A percentile compares a stretch with the other conserved stretches of the same genome.
phyloP scores from a whole-genome alignment of 2,888 invertebrate species.

The Timandra comae region DNA sequence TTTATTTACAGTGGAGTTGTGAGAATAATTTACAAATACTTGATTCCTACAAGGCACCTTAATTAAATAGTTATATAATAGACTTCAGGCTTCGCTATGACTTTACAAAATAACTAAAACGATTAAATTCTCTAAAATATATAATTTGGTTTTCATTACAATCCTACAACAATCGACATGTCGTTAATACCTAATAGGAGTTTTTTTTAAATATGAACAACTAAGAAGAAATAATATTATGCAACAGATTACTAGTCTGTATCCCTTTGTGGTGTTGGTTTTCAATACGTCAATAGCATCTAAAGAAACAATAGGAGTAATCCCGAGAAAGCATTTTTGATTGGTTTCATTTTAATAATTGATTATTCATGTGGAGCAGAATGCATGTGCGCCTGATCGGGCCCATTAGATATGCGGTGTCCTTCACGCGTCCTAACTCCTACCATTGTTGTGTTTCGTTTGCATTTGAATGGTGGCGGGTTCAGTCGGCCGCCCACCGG shows the following conservation, averaged over 20 bases:
- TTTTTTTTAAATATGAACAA: conserved; percentile 74
- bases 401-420: conserved; percentile 69
- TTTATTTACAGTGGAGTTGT: conserved; percentile 71
- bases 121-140: conserved; percentile 74
- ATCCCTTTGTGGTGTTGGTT: conserved; percentile 52
- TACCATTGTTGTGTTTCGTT: conserved; percentile 70
- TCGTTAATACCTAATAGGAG: conserved; percentile 73
- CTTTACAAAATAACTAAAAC: conserved; percentile 73
- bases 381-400: conserved; percentile 66
- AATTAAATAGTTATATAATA: conserved; percentile 65
- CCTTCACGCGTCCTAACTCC: conserved; percentile 76
- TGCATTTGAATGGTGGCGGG: conserved; percentile 69
- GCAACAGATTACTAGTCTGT: conserved; percentile 70
- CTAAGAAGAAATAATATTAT: conserved; percentile 74
- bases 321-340: conserved; percentile 58
- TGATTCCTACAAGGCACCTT: conserved; percentile 71
- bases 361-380: conserved; percentile 72
- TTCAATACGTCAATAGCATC: conserved; percentile 29
- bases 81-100: conserved; percentile 73
- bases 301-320: conserved; percentile 40
- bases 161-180: conserved; percentile 71
- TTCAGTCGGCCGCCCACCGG: conserved; percentile 56
- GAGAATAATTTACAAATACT: conserved; percentile 72
- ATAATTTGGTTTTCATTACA: conserved; percentile 76
- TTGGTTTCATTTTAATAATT: conserved; percentile 71